Conservation (phyloP, 2,797 vertebrate genomes). For the Ptychobarbus kaznakovi region DNA sequence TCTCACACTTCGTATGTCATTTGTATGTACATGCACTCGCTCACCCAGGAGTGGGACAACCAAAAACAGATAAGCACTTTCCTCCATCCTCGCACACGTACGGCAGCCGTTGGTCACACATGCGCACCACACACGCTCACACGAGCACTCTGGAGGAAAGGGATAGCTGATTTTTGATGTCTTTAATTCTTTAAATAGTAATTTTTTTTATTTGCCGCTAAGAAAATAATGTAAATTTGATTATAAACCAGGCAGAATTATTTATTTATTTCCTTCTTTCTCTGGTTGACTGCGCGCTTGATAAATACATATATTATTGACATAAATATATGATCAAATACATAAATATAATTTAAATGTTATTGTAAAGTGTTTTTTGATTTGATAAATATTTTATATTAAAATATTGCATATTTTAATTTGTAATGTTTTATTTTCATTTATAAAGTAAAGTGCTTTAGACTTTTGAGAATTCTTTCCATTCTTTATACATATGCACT, state of each 20-base stretch:
- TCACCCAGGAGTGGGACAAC: conserved; percentile 34
- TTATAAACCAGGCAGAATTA: neutral
- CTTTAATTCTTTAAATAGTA: neutral
- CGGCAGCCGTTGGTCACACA: neutral
- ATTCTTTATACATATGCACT: neutral
- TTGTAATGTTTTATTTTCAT: neutral
- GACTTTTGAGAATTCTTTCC: neutral
- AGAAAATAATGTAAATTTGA: neutral
- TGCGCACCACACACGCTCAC: neutral
- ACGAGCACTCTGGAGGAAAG: neutral
- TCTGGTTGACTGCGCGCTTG: neutral
- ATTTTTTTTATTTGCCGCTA: neutral
- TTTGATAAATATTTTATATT: neutral
- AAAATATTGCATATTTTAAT: neutral
- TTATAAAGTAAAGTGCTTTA: neutral
- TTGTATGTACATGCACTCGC: conserved; percentile 44
- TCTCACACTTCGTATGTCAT: conserved; percentile 28
- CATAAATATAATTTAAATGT: neutral
- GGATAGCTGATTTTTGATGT: neutral
- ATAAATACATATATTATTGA: neutral
- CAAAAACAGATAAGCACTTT: conserved; percentile 43
- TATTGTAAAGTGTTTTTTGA: neutral
- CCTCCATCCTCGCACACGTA: neutral
- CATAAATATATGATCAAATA: neutral
- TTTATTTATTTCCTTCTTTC: neutral